Evolutionary conservation across 2,797 vertebrate genomes (phyloP), one percentile per base, ranked within the genome.

Genomic region (Cirrhinus mrigala): DNA sequence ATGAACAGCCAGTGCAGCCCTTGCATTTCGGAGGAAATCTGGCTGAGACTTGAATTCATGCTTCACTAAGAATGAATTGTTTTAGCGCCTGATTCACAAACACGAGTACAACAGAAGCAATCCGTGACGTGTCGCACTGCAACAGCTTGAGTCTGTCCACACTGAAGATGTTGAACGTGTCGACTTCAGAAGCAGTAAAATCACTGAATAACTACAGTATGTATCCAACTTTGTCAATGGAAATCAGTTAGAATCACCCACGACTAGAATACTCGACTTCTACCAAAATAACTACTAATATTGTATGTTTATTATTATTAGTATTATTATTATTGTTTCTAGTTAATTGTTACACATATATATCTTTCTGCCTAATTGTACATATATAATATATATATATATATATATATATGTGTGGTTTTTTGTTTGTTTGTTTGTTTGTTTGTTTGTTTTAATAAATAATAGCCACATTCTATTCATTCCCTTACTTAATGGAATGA

Each of bases 121-220:
- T 22, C 14, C 8, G 18, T 60, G 14, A 44, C 22, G 14, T 77
- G 54, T 58, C 7, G 3, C 29, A 6, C 29, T 37, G 50, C 33
- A 77, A 60, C 75, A 60, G 75, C 75, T 60, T 78, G 75, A 78
- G 75, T 27, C 54, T 24, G 75, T 78, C 22, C 22, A 60, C 37
- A 60, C 7, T 44, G n/a, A n/a, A 60, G 16, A n/a, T 37, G 37
- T 75, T 54, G 27, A 37, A 73, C 3, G 46, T 50, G 46, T 48
- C n/a, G 74, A 76, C 37, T 60, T 78, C 56, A 3, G 33, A 78
- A 40, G 58, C 33, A 37, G 52, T 16, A 9, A 15, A 44, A 44
- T 70, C 37, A 70, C 68, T 44, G 68, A 70, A 70, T 40, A 70
- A n/a, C 68, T 70, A n/a, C 37, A 70, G 33, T 22, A 40, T 22